Evolutionary conservation across 2,888 invertebrate genomes (phyloP).

Genomic region (Liopterus haemorrhoidalis): DNA sequence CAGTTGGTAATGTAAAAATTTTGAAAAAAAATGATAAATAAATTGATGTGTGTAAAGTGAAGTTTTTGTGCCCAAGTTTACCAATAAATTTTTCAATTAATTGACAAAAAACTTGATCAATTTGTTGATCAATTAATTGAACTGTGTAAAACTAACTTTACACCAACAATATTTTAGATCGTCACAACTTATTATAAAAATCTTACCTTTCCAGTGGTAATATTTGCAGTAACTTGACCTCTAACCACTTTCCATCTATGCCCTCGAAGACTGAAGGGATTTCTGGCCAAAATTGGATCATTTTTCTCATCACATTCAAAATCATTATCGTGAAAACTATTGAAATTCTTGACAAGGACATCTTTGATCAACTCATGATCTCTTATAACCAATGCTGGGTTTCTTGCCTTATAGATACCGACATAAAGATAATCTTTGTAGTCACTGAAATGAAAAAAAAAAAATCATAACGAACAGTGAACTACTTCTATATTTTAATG

Average conservation of each 20-base stretch:
- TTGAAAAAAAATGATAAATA: too few relatives aligned
- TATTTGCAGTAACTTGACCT: constrained; percentile 47
- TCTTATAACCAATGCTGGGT: constrained; percentile 38
- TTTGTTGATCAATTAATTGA: constrained; percentile 7
- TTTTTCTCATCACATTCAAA: constrained; percentile 40
- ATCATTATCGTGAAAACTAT: constrained; percentile 42
- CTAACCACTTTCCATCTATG: constrained; percentile 49
- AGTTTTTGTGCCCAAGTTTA: too few relatives aligned
- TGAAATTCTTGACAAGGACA: constrained; percentile 40
- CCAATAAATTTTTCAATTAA: neutral
- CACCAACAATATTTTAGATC: constrained; percentile 3
- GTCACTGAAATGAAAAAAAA: constrained; percentile 37
- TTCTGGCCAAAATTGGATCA: constrained; percentile 47
- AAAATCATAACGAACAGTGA: too few relatives aligned
- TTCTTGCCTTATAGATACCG: constrained; percentile 39
- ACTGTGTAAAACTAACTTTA: neutral
- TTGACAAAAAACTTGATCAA: neutral
- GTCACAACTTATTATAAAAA: constrained; percentile 1
- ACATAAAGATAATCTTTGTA: constrained; percentile 38
- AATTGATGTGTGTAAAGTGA: too few relatives aligned
- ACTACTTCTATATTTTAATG: too few relatives aligned
- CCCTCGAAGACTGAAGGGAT: constrained; percentile 47
- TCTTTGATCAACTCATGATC: constrained; percentile 41
- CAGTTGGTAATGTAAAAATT: too few relatives aligned
- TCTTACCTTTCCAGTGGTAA: constrained; percentile 48